Evolutionary conservation across 53 echinoderm and acorn worm genomes (phyloP).

Genomic region (Hippasteria phrygiana): DNA sequence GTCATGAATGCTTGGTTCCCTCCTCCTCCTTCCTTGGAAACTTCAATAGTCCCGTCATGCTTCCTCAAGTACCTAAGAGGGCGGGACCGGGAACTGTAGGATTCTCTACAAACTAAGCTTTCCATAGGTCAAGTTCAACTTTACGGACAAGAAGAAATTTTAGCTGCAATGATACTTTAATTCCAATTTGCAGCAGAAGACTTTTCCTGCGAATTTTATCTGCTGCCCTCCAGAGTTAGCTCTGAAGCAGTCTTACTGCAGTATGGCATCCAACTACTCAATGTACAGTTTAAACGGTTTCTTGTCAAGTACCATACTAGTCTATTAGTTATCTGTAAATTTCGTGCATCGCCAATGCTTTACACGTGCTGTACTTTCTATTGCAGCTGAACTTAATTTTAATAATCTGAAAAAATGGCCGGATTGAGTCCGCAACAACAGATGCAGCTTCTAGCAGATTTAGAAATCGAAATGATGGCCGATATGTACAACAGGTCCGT

Average conservation of each 20-base stretch:
- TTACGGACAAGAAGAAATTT: background rate
- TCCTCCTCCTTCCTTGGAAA: conserved; percentile 11
- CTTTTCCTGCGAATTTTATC: background rate
- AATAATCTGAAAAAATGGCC: conserved; percentile 30
- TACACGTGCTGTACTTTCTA: too few relatives aligned
- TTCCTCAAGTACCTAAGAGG: conserved; percentile 28
- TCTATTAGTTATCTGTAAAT: too few relatives aligned
- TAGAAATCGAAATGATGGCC: conserved; percentile 99
- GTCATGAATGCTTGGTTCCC: conserved; percentile 16
- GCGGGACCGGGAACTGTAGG: conserved; percentile 12
- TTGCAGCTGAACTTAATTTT: background rate
- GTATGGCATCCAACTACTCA: too few relatives aligned
- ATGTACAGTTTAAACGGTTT: too few relatives aligned
- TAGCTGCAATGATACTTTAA: background rate
- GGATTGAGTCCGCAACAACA: conserved; percentile 88
- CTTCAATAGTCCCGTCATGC: conserved; percentile 26
- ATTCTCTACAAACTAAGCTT: conserved; percentile 33
- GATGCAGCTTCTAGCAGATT: conserved; percentile 92
- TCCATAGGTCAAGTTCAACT: background rate
- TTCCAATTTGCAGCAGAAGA: background rate
- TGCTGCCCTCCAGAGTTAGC: conserved; percentile 36
- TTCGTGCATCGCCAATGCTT: too few relatives aligned
- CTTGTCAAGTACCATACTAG: too few relatives aligned
- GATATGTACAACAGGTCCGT: conserved; percentile 97
- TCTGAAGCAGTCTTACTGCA: background rate